A percentile compares a stretch with the other conserved stretches of the same genome.
These are phyloP conservation scores for Phenganax marumi DNA, from an alignment of 92 coral and sea anemone species.

Conservation along the genomic window DNA sequence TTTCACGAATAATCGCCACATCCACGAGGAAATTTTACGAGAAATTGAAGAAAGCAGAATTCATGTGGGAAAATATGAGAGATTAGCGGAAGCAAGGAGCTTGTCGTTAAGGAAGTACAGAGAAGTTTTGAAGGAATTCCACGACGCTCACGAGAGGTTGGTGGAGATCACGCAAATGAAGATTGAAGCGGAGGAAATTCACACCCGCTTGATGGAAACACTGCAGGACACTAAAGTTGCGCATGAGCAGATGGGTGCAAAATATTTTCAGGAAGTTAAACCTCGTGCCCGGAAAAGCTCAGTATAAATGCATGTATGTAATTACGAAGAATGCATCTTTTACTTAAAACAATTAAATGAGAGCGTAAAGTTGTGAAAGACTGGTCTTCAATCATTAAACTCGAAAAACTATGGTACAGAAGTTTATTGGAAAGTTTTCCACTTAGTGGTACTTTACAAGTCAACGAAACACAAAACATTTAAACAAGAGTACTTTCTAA, in stretches of 20 bases:
- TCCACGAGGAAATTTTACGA: conserved; percentile 64
- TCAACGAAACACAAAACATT: background rate
- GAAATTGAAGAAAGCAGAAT: conserved; percentile 58
- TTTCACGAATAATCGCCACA: conserved; percentile 69
- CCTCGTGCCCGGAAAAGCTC: conserved; percentile 61
- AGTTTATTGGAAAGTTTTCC: background rate
- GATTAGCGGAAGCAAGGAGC: conserved; percentile 41
- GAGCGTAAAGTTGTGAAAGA: background rate
- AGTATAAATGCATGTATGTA: conserved; percentile 22
- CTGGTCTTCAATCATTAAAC: background rate
- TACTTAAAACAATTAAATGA: background rate
- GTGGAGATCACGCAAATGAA: conserved; percentile 62
- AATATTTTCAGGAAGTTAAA: conserved; percentile 47
- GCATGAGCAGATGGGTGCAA: conserved; percentile 11
- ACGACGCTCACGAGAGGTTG: conserved; percentile 57
- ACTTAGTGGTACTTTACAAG: background rate
- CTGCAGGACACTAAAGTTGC: conserved; percentile 33
- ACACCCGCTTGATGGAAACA: conserved; percentile 56
- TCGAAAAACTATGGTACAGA: background rate
- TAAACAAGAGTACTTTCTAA: background rate
- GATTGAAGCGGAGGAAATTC: conserved; percentile 64
- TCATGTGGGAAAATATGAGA: conserved; percentile 42
- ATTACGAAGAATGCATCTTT: background rate
- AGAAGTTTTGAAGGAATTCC: conserved; percentile 54
- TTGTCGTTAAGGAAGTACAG: conserved; percentile 34